Percentiles rank a stretch among this genome's conserved stretches.
Evolutionary conservation across 2,797 vertebrate species (phyloP).

Genomic region (Sebastes nivosus): DNA sequence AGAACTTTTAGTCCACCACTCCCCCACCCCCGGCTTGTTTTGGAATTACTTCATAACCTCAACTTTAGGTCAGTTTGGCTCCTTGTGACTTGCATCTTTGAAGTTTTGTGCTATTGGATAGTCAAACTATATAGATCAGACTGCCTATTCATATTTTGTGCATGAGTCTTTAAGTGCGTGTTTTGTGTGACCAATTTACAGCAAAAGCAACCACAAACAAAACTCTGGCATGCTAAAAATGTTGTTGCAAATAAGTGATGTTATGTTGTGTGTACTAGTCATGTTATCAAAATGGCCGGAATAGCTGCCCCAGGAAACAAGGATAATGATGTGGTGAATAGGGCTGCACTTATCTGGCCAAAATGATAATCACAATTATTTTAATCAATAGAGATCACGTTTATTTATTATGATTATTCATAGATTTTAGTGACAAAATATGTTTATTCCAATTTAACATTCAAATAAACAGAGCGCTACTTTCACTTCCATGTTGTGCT

Average conservation of each 20-base stretch:
- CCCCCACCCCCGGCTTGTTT: not conserved
- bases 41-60: constrained; percentile 18
- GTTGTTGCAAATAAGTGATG: not conserved
- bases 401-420: too few relatives aligned
- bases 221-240: not conserved
- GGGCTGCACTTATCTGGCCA: too few relatives aligned
- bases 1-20: not conserved
- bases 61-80: constrained; percentile 10
- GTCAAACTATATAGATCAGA: not conserved
- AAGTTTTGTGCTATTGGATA: not conserved
- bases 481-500: too few relatives aligned
- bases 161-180: not conserved
- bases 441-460: too few relatives aligned
- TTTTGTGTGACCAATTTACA: not conserved
- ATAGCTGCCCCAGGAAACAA: not conserved
- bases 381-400: too few relatives aligned
- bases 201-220: not conserved
- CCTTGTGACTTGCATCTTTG: not conserved
- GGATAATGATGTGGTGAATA: too few relatives aligned
- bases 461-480: too few relatives aligned
- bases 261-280: not conserved
- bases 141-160: not conserved
- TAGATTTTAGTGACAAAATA: too few relatives aligned
- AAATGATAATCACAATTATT: too few relatives aligned
- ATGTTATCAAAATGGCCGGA: not conserved